Evolutionary conservation across 2,797 vertebrate species (phyloP).

Genomic region (Microctenopoma stevenorrisi): DNA sequence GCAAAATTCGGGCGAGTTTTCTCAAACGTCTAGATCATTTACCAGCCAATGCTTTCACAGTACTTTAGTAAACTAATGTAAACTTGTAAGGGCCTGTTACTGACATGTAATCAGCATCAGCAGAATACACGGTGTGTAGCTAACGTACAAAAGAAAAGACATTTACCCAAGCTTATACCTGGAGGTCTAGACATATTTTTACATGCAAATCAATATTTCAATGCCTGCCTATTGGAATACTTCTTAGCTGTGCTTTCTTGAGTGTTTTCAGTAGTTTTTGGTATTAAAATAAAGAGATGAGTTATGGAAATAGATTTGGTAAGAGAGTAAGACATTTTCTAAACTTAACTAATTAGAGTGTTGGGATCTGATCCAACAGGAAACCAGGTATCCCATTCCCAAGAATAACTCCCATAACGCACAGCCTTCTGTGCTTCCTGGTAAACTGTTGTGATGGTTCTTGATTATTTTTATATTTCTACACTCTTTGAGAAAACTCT

Average conservation of each 20-base stretch:
- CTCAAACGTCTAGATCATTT: neutral
- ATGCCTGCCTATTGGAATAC: neutral
- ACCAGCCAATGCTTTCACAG: neutral
- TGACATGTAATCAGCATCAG: neutral
- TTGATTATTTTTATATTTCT: constrained; percentile 11
- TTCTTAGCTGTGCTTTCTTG: neutral
- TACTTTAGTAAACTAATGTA: neutral
- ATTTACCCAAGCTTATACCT: neutral
- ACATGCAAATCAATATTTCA: constrained; percentile 3
- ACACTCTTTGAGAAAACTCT: constrained; percentile 19
- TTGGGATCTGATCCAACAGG: constrained; percentile 30
- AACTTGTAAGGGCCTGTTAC: too few relatives aligned
- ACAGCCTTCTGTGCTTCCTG: constrained; percentile 5
- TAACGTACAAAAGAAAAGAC: neutral
- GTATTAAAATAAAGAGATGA: constrained; percentile 4
- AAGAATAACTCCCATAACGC: constrained; percentile 22
- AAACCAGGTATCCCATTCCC: constrained; percentile 7
- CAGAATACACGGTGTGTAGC: neutral
- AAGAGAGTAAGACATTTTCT: constrained; percentile 3
- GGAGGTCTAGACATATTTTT: neutral
- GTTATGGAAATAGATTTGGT: neutral
- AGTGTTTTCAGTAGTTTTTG: neutral
- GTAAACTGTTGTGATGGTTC: constrained; percentile 4
- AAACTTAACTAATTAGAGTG: constrained; percentile 17
- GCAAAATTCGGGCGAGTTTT: neutral